Evolutionary conservation across 2,797 vertebrate genomes (phyloP), one percentile per base, ranked within the genome.

Genomic region (Gephyroberyx darwinii): DNA sequence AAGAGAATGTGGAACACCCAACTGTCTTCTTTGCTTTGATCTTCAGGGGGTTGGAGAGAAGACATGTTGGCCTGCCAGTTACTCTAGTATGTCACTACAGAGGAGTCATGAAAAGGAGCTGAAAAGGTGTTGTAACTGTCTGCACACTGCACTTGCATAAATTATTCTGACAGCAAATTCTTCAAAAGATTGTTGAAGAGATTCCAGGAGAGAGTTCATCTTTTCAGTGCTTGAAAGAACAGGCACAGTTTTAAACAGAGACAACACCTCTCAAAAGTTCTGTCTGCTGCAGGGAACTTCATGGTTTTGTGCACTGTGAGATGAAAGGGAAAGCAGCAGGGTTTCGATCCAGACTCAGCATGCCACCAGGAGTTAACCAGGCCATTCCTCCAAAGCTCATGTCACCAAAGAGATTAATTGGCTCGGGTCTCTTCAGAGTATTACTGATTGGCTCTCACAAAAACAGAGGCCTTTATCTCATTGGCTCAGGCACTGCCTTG

Each of bases 331-430:
- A 86, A 86, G 60, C 88, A 88, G 82, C 74, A 10, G 78, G 84
- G 77, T 84, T 90, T 88, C 65, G 53, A 85, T 88, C 87, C 71
- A 75, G 84, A 64, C 89, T 86, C 83, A 69, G 81, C 74, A 81
- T 43, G 86, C 84, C 84, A 89, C 77, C 84, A 87, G 74, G 88
- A 90, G 87, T 90, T 88, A 90, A 90, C 79, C 77, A 81, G 81
- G 86, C 87, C 83, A 81, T 88, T 77, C 82, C 85, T 86, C 88
- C 75, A 76, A 91, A 86, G 84, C 89, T 90, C 80, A 78, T 92
- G 90, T 92, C 92, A 92, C 87, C 71, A 86, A 83, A 86, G 82
- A 91, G 90, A 92, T 93, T 89, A 90, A 92, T 92, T 91, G 87
- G 80, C 80, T 71, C 47, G 62, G 56, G 74, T 84, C 69, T 89